Base-by-base conservation (phyloP, 1,140 invertebrate species). In the Euwallacea fornicatus region DNA sequence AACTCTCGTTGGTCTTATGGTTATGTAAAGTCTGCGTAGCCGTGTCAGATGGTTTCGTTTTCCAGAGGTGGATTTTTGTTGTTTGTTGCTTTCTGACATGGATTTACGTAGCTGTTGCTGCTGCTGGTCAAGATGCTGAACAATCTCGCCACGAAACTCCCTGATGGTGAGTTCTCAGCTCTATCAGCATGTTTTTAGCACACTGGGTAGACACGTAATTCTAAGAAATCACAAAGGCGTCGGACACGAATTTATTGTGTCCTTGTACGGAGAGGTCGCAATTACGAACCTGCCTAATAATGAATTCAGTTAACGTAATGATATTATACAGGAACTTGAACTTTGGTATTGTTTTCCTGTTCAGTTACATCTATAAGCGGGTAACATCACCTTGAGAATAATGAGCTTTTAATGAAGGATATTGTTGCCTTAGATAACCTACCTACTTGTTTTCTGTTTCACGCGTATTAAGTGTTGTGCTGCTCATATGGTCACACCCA, bases 51-150 rank as follows among this genome's bases (percentile, higher is more conserved):
- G 54, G 16, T 43, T 68, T 46, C 44, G 9, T 41, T 68, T 58
- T 59, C 44, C 59, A 66, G 53, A 50, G 63, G 53, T 42, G 47
- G 41, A 66, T 66, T 66, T 50, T 50, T 50, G 46, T 50, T 66
- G 44, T 54, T 55, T 54, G 43, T 66, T 63, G 44, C 11, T 63
- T 63, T 66, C n/a, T 55, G 15, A 13, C 15, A 54, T 56, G 66
- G 66, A 68, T 67, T 68, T 59, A 59, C 63, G 47, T 42, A 11
- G 41, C 11, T 47, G 42, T 13, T 66, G 15, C 46, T 50, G 46
- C 46, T 13, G 9, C 46, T 33, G 13, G 46, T 2, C 13, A 50
- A 50, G 46, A 16, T 58, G 55, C 55, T 53, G 11, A 15, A 53
- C 15, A 6, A 15, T 53, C 15, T 53, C 11, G 50, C 21, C 21